These are phyloP conservation scores for Andricus grossulariae DNA, from an alignment of 1,140 invertebrate species.

Conservation along the genomic window DNA sequence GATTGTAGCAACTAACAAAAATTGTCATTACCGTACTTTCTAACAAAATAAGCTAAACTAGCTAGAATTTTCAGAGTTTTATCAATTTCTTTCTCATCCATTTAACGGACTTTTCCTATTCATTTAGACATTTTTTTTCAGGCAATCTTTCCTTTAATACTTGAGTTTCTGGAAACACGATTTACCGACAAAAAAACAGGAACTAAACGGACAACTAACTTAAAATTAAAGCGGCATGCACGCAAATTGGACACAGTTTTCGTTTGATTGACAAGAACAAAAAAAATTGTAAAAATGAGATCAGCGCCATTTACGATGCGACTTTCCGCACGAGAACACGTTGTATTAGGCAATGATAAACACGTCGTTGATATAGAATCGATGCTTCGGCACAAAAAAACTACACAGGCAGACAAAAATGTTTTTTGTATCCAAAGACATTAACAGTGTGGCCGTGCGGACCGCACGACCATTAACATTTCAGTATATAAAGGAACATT, in stretches of 20 bases:
- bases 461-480: no score
- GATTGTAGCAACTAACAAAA: no score
- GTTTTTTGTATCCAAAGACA: no score
- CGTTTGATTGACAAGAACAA: neutral
- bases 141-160: constrained; percentile 11
- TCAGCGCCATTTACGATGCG: constrained; percentile 4
- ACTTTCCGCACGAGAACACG: neutral
- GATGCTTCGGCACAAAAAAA: neutral
- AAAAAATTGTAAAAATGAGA: constrained; percentile 18
- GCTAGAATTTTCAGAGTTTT: no score
- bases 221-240: neutral
- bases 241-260: neutral
- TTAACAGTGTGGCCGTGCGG: no score
- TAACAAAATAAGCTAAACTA: no score
- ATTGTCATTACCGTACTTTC: no score
- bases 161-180: constrained; percentile 1
- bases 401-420: neutral
- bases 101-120: neutral
- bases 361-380: neutral
- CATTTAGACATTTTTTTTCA: neutral
- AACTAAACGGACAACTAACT: constrained; percentile 10
- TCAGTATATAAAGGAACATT: no score
- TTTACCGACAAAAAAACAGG: neutral
- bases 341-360: constrained; percentile 13
- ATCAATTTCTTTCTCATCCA: neutral